phyloP scores from a whole-genome alignment of 1,140 invertebrate species.

The Lasioglossum albipes region DNA sequence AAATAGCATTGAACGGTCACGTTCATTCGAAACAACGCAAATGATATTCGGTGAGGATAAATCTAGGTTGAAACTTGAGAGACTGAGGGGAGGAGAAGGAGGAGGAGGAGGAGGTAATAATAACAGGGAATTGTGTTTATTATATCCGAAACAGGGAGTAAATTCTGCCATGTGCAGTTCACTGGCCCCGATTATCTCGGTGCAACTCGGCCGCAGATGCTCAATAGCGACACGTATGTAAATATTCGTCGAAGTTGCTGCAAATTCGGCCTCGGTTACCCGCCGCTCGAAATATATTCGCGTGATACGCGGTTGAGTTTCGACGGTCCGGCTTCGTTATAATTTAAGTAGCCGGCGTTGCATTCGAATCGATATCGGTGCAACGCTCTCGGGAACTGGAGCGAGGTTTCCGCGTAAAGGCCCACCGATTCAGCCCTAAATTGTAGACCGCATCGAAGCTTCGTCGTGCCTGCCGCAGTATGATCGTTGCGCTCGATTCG shows the following conservation, averaged over 20 bases:
- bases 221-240: not conserved
- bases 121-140: not conserved
- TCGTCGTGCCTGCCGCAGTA: not conserved
- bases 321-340: constrained; percentile 9
- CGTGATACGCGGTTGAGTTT: not conserved
- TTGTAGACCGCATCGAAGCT: constrained; percentile 11
- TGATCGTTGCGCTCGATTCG: too few relatives aligned
- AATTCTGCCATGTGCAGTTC: not conserved
- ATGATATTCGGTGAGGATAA: too few relatives aligned
- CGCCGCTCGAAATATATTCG: not conserved
- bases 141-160: not conserved
- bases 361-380: constrained; percentile 24
- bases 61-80: too few relatives aligned
- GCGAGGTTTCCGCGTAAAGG: constrained; percentile 12
- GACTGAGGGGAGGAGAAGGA: too few relatives aligned
- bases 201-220: not conserved
- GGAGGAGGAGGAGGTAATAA: not conserved
- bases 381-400: constrained; percentile 17
- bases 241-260: not conserved
- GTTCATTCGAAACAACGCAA: too few relatives aligned
- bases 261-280: not conserved
- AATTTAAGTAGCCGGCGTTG: constrained; percentile 32
- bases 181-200: not conserved
- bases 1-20: too few relatives aligned
- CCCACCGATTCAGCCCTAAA: constrained; percentile 18